Evolutionary conservation across 2,888 invertebrate species (phyloP).

Genomic region (Steinernema hermaphroditum): DNA sequence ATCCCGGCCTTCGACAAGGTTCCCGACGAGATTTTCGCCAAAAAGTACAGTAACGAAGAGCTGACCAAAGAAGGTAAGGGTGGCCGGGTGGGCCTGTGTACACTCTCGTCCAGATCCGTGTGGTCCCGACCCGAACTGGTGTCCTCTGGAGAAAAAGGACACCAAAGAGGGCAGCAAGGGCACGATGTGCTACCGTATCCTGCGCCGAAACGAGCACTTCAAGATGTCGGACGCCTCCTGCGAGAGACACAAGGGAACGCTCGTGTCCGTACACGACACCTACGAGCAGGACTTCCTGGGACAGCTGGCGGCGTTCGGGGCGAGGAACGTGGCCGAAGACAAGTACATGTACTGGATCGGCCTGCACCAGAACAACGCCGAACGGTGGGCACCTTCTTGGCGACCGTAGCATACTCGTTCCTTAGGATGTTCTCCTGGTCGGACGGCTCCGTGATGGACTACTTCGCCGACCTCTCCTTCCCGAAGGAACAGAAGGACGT

Average conservation of each 20-base stretch:
- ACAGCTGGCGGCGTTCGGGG: background rate
- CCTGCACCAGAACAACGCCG: slow-evolving; percentile 20
- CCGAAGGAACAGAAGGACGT: background rate
- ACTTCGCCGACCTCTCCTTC: background rate
- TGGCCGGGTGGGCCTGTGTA: background rate
- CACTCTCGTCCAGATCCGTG: background rate
- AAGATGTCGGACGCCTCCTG: background rate
- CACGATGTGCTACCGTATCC: slow-evolving; percentile 1
- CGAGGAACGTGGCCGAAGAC: background rate
- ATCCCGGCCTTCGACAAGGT: background rate
- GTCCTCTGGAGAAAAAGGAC: slow-evolving; percentile 7
- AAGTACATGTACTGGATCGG: background rate
- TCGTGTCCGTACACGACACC: slow-evolving; percentile 1
- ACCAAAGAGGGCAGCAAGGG: background rate
- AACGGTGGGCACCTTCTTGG: background rate
- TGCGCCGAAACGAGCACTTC: background rate
- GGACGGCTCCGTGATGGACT: background rate
- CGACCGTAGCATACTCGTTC: background rate
- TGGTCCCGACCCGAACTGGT: slow-evolving; percentile 22
- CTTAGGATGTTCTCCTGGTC: background rate
- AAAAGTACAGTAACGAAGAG: background rate
- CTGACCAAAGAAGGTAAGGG: background rate
- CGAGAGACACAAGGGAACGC: background rate
- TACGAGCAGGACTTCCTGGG: background rate
- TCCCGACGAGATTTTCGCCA: background rate